Conservation (phyloP, 2,113 vertebrate genomes). For the Sarotherodon lohbergeri region DNA sequence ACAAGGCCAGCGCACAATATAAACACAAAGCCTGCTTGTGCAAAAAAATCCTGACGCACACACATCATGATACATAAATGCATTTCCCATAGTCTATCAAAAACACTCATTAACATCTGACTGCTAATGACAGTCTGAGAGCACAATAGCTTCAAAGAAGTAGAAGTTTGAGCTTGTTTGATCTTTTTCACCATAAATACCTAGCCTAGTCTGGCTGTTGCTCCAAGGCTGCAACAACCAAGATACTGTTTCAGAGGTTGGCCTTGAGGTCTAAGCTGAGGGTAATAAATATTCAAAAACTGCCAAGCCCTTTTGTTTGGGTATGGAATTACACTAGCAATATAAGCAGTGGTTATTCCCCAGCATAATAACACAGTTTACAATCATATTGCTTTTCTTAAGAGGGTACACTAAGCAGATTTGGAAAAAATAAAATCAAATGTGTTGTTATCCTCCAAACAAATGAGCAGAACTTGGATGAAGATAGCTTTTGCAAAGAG, state of each 20-base stretch:
- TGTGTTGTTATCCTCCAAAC: neutral
- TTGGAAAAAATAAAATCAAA: neutral
- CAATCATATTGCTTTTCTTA: neutral
- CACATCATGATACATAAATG: neutral
- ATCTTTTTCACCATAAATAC: conserved; percentile 24
- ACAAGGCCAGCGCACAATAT: conserved; percentile 14
- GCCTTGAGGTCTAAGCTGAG: neutral
- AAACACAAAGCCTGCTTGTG: conserved; percentile 32
- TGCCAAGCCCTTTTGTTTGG: conserved; percentile 11
- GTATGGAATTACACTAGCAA: neutral
- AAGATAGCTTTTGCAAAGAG: neutral
- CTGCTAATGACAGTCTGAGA: neutral
- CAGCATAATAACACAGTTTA: neutral
- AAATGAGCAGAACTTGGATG: neutral
- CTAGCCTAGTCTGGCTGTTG: neutral
- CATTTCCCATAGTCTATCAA: neutral
- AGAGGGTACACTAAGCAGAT: neutral
- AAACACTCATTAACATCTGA: conserved; percentile 10
- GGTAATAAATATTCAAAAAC: conserved; percentile 21
- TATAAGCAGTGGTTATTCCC: conserved; percentile 5
- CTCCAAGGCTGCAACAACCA: neutral
- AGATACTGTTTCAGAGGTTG: neutral
- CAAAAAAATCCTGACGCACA: neutral
- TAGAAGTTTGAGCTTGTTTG: conserved; percentile 6
- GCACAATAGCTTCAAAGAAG: conserved; percentile 8